Evolutionary conservation across 2,797 vertebrate genomes (phyloP).

Genomic region (Dicrostonyx torquatus): DNA sequence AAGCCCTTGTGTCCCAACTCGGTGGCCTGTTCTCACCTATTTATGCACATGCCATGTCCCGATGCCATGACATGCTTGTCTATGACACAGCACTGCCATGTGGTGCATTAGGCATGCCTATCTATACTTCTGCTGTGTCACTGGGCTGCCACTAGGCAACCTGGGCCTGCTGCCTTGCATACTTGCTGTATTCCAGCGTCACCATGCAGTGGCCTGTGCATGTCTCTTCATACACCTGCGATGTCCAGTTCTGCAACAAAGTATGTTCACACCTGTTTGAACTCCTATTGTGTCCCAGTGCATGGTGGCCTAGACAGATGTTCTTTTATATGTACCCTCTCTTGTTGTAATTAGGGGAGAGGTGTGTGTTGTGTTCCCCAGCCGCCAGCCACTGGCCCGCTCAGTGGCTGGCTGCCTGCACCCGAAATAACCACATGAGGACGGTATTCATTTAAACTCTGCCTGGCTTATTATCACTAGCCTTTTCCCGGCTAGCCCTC

Average conservation of each 20-base stretch:
- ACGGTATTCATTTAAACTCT: too few relatives aligned
- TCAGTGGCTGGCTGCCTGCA: too few relatives aligned
- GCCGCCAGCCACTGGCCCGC: too few relatives aligned
- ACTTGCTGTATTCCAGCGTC: not conserved
- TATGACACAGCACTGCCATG: not conserved
- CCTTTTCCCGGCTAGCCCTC: too few relatives aligned
- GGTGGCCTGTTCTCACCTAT: not conserved
- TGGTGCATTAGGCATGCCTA: not conserved
- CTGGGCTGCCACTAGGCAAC: not conserved
- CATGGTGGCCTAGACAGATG: not conserved
- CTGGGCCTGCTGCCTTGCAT: not conserved
- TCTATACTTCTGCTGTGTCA: not conserved
- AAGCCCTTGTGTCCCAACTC: not conserved
- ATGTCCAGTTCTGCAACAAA: not conserved
- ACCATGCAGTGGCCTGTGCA: not conserved
- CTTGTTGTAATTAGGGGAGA: too few relatives aligned
- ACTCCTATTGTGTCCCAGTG: not conserved
- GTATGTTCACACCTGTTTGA: not conserved
- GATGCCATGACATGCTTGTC: too few relatives aligned
- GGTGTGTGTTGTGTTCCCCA: too few relatives aligned
- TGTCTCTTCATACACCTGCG: not conserved
- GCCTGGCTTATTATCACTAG: too few relatives aligned
- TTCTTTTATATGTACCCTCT: not conserved
- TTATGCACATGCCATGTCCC: not conserved
- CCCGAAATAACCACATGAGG: too few relatives aligned